Percentiles rank a stretch among this genome's conserved stretches.
Conservation (phyloP, 1,140 invertebrate species). For the Trissolcus basalis region DNA sequence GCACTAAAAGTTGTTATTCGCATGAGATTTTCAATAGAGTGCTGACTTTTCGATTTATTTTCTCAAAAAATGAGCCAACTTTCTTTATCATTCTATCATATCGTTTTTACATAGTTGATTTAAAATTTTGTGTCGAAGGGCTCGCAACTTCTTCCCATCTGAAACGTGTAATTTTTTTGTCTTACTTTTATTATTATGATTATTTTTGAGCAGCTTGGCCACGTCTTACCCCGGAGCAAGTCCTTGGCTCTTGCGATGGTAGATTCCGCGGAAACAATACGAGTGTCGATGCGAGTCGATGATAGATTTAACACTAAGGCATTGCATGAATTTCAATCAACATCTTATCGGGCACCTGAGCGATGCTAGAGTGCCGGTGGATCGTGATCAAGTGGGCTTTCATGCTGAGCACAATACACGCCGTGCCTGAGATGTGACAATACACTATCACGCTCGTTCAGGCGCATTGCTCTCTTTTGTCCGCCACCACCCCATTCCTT, state of each 20-base stretch:
- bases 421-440: slow-evolving; percentile 70
- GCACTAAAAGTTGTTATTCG: too few species aligned
- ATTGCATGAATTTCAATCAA: slow-evolving; percentile 75
- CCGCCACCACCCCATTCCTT: slow-evolving; percentile 58
- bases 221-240: slow-evolving; percentile 44
- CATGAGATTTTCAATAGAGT: too few species aligned
- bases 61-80: too few species aligned
- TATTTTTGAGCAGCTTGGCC: slow-evolving; percentile 13
- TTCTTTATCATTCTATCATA: too few species aligned
- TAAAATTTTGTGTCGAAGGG: too few species aligned
- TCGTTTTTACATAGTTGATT: too few species aligned
- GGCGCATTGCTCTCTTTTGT: slow-evolving; percentile 74
- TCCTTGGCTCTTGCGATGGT: slow-evolving; percentile 48
- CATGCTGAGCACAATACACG: slow-evolving; percentile 74
- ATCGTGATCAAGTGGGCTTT: slow-evolving; percentile 74
- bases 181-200: neutral
- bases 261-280: slow-evolving; percentile 63
- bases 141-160: too few species aligned
- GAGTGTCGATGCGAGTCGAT: slow-evolving; percentile 59
- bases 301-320: slow-evolving; percentile 60
- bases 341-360: slow-evolving; percentile 70
- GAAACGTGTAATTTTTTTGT: too few species aligned
- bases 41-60: too few species aligned
- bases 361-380: slow-evolving; percentile 59
- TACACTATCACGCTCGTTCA: slow-evolving; percentile 72